These are phyloP conservation scores for Scaptomyza pallida DNA, from an alignment of 1,140 invertebrate genomes.

Conservation along the genomic window DNA sequence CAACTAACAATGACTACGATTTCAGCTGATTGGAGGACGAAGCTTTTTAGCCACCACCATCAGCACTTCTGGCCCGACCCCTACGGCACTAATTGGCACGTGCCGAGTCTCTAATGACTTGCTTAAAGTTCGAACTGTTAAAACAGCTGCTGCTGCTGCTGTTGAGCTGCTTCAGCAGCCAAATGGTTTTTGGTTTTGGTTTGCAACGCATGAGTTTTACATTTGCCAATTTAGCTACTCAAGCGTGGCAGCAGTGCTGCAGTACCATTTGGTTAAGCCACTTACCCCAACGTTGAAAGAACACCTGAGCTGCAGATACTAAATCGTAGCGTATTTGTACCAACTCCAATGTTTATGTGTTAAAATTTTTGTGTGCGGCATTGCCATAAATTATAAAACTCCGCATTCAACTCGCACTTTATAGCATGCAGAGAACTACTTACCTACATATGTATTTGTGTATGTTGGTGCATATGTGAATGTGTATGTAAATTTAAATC, in stretches of 20 bases:
- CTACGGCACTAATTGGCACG: slow-evolving; percentile 67
- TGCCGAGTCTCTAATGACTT: slow-evolving; percentile 70
- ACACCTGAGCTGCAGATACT: slow-evolving; percentile 4
- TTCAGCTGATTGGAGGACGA: slow-evolving; percentile 22
- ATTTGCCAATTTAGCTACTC: slow-evolving; percentile 43
- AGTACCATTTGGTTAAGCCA: neutral
- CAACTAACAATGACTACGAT: slow-evolving; percentile 30
- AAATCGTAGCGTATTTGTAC: slow-evolving; percentile 18
- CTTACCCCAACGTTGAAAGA: neutral
- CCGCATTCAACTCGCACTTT: slow-evolving; percentile 7
- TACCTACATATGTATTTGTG: no score
- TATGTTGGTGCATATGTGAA: no score
- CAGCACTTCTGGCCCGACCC: neutral
- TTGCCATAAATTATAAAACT: slow-evolving; percentile 29
- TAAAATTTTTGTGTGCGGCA: slow-evolving; percentile 5
- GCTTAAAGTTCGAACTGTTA: slow-evolving; percentile 50
- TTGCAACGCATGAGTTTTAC: slow-evolving; percentile 48
- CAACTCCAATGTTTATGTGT: neutral
- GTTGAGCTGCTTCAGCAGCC: slow-evolving; percentile 26
- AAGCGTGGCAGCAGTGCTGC: slow-evolving; percentile 12
- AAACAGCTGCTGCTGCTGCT: slow-evolving; percentile 38
- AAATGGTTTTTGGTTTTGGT: slow-evolving; percentile 8
- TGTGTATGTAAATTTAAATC: slow-evolving; percentile 12
- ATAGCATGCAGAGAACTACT: slow-evolving; percentile 4
- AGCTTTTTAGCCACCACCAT: neutral